phyloP scores from a whole-genome alignment of 2,113 vertebrate species.

The Malaclemys terrapin region DNA sequence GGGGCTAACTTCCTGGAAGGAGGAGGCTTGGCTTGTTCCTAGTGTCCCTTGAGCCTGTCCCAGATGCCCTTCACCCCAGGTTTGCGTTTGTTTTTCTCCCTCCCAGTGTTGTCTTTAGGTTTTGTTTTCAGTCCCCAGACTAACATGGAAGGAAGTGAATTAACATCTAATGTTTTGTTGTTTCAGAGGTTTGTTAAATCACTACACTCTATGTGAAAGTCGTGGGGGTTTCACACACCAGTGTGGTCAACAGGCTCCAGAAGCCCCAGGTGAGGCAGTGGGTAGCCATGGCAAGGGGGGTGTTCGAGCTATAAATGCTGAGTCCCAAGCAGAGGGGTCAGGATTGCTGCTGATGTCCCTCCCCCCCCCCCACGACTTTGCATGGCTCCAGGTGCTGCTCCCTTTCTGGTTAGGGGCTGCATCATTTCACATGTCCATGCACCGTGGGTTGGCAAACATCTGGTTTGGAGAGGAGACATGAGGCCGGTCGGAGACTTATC shows the following conservation, averaged over 20 bases:
- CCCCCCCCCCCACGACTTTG: no score
- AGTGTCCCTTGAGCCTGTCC: background rate
- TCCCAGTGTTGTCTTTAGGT: background rate
- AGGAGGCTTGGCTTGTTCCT: background rate
- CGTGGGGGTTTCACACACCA: background rate
- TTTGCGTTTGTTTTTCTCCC: background rate
- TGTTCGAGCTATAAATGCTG: background rate
- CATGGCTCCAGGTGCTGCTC: fast-evolving
- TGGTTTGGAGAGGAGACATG: background rate
- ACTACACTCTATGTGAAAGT: background rate
- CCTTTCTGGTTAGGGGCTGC: background rate
- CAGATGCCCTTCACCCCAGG: background rate
- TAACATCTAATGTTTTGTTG: background rate
- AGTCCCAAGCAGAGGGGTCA: background rate
- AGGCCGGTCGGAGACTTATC: fast-evolving
- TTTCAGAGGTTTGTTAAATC: background rate
- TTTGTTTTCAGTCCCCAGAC: background rate
- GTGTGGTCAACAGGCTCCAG: fast-evolving
- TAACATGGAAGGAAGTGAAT: fast-evolving
- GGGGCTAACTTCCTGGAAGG: background rate
- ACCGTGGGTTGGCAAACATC: background rate
- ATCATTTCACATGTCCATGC: background rate
- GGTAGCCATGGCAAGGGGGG: background rate
- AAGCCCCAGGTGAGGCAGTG: background rate
- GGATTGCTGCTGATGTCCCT: background rate